Conservation (phyloP, 2,888 invertebrate genomes). For the Drosophila anceps region DNA sequence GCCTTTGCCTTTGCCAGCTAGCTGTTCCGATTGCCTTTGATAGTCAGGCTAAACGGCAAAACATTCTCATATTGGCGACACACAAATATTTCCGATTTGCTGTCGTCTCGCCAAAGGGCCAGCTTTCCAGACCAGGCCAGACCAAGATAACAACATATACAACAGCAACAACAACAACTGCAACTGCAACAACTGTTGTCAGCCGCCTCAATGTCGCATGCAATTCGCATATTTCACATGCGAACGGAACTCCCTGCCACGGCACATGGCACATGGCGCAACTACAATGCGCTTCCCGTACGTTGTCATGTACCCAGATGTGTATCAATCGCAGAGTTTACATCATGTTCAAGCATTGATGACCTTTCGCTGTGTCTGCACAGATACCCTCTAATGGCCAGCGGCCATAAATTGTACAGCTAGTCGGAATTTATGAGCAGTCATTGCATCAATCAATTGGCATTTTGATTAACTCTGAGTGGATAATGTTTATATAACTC, state of each 20-base stretch:
- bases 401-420: background rate
- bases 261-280: constrained; percentile 13
- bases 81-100: constrained; percentile 74
- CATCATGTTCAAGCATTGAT: constrained; percentile 62
- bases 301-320: constrained; percentile 54
- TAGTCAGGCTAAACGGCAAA: constrained; percentile 53
- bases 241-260: constrained; percentile 29
- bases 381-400: background rate
- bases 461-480: background rate
- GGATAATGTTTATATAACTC: background rate
- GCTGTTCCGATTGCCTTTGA: constrained; percentile 60
- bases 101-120: constrained; percentile 15
- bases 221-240: constrained; percentile 63
- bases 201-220: constrained; percentile 45
- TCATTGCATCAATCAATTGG: background rate
- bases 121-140: constrained; percentile 36
- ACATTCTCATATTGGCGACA: constrained; percentile 74
- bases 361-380: constrained; percentile 36
- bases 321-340: constrained; percentile 65
- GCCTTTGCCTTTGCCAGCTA: constrained; percentile 39
- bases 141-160: constrained; percentile 36
- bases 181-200: constrained; percentile 14
- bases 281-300: constrained; percentile 6
- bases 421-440: background rate
- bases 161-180: constrained; percentile 14